Conservation (phyloP, 2,797 vertebrate species). For the Acrocephalus scirpaceus region DNA sequence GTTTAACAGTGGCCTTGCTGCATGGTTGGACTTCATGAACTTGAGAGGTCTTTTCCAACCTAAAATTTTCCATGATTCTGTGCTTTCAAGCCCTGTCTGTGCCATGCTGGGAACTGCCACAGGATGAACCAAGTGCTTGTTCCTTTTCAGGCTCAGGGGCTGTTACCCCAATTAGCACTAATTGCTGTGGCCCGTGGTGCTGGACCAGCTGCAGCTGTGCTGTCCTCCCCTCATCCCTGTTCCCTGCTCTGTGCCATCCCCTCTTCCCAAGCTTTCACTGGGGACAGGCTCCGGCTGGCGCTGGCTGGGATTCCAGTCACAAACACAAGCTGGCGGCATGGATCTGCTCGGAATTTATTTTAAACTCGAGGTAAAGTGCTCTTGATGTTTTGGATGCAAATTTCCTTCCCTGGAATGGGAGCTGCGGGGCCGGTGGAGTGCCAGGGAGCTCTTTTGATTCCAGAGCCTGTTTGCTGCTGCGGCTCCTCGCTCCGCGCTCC, state of each 20-base stretch:
- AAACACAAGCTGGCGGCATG: conserved; percentile 21
- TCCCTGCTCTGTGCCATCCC: background rate
- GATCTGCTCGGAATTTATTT: conserved; percentile 25
- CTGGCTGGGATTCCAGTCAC: conserved; percentile 48
- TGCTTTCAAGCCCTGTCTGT: background rate
- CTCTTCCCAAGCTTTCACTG: background rate
- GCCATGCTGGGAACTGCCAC: background rate
- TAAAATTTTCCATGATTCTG: background rate
- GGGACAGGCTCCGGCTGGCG: background rate
- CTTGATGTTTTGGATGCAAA: conserved; percentile 31
- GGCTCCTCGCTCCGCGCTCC: background rate
- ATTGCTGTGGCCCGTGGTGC: background rate
- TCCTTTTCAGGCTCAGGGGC: background rate
- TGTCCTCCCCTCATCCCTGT: background rate
- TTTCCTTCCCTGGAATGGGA: background rate
- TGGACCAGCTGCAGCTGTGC: background rate
- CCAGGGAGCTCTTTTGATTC: background rate
- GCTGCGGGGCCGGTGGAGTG: background rate
- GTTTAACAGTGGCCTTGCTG: background rate
- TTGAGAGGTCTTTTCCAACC: background rate
- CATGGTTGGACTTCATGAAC: background rate
- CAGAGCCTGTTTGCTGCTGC: background rate
- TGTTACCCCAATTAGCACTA: background rate
- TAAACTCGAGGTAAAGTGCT: background rate
- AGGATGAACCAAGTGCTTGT: no score